Conservation (phyloP, 2,797 vertebrate genomes). For the Denticeps clupeoides region DNA sequence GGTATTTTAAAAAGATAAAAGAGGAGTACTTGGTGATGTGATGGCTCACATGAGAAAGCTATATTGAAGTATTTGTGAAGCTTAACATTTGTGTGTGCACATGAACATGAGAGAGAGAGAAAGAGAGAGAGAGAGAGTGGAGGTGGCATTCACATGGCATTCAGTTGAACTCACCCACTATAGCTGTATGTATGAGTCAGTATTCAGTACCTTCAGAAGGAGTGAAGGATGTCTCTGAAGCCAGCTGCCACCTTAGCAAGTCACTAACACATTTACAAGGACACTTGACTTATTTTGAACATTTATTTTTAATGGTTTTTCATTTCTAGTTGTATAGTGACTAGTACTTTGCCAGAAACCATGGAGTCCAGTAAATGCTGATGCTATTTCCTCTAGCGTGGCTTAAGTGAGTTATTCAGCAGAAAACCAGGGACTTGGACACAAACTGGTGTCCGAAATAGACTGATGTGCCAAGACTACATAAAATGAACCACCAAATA, state of each 20-base stretch:
- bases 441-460: too few species aligned
- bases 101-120: slow-evolving; percentile 14
- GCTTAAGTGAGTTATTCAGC: too few species aligned
- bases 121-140: slow-evolving; percentile 29
- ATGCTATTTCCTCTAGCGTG: too few species aligned
- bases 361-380: not conserved
- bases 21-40: too few species aligned
- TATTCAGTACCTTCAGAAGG: slow-evolving; percentile 34
- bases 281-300: too few species aligned
- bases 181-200: slow-evolving; percentile 40
- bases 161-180: slow-evolving; percentile 42
- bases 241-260: slow-evolving; percentile 18
- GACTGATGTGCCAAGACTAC: slow-evolving; percentile 13
- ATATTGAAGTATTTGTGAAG: slow-evolving; percentile 14
- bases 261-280: too few species aligned
- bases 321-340: too few species aligned
- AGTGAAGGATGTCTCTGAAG: slow-evolving; percentile 20
- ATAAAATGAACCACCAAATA: slow-evolving; percentile 7
- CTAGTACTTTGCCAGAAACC: not conserved
- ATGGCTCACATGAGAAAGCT: too few species aligned
- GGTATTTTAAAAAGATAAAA: too few species aligned
- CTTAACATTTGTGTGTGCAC: slow-evolving; percentile 14
- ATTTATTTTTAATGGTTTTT: too few species aligned
- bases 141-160: slow-evolving; percentile 37
- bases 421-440: too few species aligned